phyloP scores from a whole-genome alignment of 2,888 invertebrate species.

The Portevinia maculata region DNA sequence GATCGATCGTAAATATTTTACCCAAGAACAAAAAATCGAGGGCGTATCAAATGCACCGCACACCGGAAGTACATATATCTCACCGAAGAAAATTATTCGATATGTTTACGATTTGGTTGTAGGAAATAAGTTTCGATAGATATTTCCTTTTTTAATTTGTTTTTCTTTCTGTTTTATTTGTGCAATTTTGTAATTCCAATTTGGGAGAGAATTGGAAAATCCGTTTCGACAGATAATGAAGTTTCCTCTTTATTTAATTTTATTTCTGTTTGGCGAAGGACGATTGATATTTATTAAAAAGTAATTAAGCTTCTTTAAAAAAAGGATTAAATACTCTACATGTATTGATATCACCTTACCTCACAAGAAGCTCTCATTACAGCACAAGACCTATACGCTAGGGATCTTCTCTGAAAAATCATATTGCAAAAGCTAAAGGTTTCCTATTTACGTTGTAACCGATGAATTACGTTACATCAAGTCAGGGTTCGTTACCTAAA shows the following conservation, averaged over 20 bases:
- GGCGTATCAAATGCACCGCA: conserved; percentile 66
- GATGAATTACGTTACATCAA: neutral
- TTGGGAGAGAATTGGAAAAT: neutral
- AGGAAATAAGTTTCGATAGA: no score
- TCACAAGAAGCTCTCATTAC: no score
- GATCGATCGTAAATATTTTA: conserved; percentile 71
- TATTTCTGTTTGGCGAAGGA: neutral
- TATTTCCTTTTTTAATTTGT: conserved; percentile 5
- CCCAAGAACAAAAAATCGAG: conserved; percentile 49
- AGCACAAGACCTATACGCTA: no score
- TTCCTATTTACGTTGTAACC: neutral
- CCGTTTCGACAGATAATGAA: neutral
- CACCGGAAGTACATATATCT: conserved; percentile 62
- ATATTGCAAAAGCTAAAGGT: neutral
- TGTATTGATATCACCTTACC: no score
- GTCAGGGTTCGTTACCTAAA: neutral
- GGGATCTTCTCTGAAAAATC: no score
- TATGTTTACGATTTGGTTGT: conserved; percentile 65
- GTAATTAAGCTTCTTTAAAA: no score
- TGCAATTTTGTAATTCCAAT: conserved; percentile 10
- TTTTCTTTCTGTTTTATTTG: conserved; percentile 3
- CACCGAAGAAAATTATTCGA: conserved; percentile 60
- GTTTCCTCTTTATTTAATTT: neutral
- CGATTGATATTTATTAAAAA: no score
- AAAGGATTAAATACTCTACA: no score